These are phyloP conservation scores for Manis javanica DNA, from an alignment of 2,797 vertebrate species.

Conservation along the genomic window DNA sequence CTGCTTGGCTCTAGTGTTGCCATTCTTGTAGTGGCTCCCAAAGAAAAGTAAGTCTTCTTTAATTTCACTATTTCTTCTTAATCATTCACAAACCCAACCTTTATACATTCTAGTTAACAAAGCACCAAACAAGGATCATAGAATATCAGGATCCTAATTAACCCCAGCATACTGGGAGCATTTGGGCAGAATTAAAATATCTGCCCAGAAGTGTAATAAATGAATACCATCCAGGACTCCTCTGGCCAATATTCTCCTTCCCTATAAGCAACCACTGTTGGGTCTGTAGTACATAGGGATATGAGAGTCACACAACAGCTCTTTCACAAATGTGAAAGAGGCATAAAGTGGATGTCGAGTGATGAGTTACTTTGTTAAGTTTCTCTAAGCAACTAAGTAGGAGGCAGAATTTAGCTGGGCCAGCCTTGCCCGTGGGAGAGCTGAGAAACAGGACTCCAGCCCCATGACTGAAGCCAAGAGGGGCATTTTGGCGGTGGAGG, in stretches of 20 bases:
- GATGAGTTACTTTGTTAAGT: background rate
- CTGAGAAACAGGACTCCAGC: background rate
- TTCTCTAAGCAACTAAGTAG: background rate
- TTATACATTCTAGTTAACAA: slow-evolving; percentile 26
- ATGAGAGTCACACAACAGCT: background rate
- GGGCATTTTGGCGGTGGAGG: slow-evolving; percentile 3
- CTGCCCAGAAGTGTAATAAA: background rate
- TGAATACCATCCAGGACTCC: background rate
- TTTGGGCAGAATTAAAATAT: slow-evolving; percentile 31
- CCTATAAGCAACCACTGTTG: background rate
- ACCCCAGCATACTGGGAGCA: background rate
- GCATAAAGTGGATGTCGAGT: background rate
- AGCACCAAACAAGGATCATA: slow-evolving; percentile 12
- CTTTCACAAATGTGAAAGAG: slow-evolving; percentile 3
- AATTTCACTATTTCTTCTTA: slow-evolving; percentile 32
- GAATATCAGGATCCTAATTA: slow-evolving; percentile 33
- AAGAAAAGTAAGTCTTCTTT: background rate
- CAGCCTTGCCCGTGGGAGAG: background rate
- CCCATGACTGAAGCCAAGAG: background rate
- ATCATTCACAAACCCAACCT: background rate
- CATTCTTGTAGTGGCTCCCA: background rate
- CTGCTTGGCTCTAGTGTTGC: background rate
- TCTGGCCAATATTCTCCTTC: background rate
- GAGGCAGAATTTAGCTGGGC: background rate
- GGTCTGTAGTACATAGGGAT: slow-evolving; percentile 37